Percentiles rank a stretch among this genome's conserved stretches.
Conservation (phyloP, 2,113 vertebrate genomes). For the Mesembrinibis cayennensis region DNA sequence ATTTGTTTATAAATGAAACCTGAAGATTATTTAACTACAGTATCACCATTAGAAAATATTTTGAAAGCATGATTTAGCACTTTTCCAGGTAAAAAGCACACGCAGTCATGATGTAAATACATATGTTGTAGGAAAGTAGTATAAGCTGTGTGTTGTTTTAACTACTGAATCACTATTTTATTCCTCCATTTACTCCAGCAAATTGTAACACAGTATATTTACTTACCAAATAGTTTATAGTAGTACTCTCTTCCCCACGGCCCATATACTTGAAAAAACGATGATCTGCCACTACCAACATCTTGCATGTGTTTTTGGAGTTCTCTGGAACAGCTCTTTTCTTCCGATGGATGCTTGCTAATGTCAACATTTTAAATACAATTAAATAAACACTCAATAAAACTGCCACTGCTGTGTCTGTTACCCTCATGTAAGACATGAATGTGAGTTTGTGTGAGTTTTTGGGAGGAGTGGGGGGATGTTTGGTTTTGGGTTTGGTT, state of each 20-base stretch:
- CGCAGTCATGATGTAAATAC: not conserved
- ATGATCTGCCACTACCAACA: constrained; percentile 95
- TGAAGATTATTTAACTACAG: not conserved
- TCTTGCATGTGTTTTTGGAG: constrained; percentile 90
- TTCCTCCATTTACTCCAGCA: not conserved
- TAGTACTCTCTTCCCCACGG: constrained; percentile 91
- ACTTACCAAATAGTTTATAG: constrained; percentile 93
- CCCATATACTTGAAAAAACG: constrained; percentile 96
- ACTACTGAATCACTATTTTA: not conserved
- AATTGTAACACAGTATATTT: not conserved
- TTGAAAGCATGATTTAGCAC: not conserved
- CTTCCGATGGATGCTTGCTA: constrained; percentile 74
- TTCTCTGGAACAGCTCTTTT: constrained; percentile 76
- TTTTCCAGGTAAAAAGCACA: not conserved
- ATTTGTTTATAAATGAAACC: not conserved
- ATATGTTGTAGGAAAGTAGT: not conserved
- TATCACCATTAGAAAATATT: not conserved
- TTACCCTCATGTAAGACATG: not conserved
- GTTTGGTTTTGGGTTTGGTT: not conserved
- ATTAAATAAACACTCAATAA: constrained; percentile 26
- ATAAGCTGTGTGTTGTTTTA: not conserved
- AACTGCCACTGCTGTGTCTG: not conserved
- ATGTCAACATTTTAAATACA: constrained; percentile 35
- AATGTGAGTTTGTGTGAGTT: not conserved
- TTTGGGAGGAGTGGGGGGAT: not conserved